Conservation (phyloP, 2,113 vertebrate genomes). For the Ptychochromis oligacanthus region DNA sequence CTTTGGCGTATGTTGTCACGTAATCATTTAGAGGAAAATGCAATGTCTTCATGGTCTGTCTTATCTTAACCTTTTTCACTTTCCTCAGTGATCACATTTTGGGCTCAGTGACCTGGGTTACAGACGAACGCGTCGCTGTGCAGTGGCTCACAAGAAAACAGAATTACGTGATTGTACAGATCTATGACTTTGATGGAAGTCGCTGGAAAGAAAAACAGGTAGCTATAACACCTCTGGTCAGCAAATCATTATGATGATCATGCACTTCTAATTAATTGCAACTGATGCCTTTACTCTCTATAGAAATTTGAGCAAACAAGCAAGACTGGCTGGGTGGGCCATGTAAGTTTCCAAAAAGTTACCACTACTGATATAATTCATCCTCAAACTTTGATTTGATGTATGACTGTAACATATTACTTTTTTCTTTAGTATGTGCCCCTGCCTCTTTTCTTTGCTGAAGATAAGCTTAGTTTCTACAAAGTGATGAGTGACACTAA, state of each 20-base stretch:
- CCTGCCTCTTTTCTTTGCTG: conserved; percentile 87
- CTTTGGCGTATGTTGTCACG: neutral
- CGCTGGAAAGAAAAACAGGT: conserved; percentile 89
- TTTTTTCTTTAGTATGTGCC: conserved; percentile 87
- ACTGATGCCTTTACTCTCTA: conserved; percentile 62
- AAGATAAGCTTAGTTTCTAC: conserved; percentile 91
- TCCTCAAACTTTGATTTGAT: neutral
- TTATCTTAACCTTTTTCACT: conserved; percentile 43
- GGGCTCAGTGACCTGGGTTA: conserved; percentile 92
- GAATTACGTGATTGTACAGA: conserved; percentile 88
- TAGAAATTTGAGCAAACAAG: conserved; percentile 88
- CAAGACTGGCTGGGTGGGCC: conserved; percentile 93
- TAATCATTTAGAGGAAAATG: conserved; percentile 1
- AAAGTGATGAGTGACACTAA: conserved; percentile 92
- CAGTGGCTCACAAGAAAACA: conserved; percentile 94
- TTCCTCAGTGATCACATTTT: conserved; percentile 91
- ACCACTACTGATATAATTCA: neutral
- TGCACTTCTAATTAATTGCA: neutral
- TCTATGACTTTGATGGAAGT: conserved; percentile 87
- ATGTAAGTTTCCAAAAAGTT: conserved; percentile 81
- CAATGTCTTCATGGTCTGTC: neutral
- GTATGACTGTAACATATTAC: conserved; percentile 15
- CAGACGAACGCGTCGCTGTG: conserved; percentile 87
- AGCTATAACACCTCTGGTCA: conserved; percentile 20
- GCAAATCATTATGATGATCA: neutral